Evolutionary conservation across 2,888 invertebrate genomes (phyloP), one percentile per base, ranked within the genome.

Genomic region (Patella depressa): DNA sequence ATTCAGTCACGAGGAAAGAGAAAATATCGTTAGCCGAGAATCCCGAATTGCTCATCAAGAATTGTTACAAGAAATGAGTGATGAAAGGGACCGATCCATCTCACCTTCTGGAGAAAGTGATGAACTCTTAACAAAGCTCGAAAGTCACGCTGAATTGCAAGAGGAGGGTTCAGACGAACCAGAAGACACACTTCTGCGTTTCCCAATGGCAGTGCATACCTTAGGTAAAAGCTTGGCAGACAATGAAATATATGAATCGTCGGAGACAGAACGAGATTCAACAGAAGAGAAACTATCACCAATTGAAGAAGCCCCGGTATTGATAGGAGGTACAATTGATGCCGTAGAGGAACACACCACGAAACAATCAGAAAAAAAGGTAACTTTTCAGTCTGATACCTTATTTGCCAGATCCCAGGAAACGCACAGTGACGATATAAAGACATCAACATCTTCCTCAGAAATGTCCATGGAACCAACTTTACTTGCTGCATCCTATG

Each of bases 401-500:
- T 74, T 83, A 17, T 73, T 72, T 65, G 78, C 80, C 19, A 78
- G 78, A 70, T 79, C 78, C 12, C 84, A 86, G 70, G 86, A 88
- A 69, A 75, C 83, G n/a, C 85, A 85, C 45, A 85, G 87, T 81
- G 89, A 89, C 81, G 89, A 89, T 53, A 78, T 87, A 57, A 86
- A 89, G n/a, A 89, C 89, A 57, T 90, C 91, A 29, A 89, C 90
- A 14, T 90, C 96, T 11, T 90, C 96, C 59, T 97, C 97, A 55
- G 98, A 98, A 91, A 93, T 95, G 53, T 97, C 97, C 0, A 98
- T 98, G 73, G 91, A 91, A 79, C 91, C 91, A 92, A 98, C 98
- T 2, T 92, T 98, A 12, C 95, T 98, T 14, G 96, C 97, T 17
- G 97, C 98, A 2, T 95, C 96, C 12, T 95, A 95, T 88, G 97